A percentile compares a stretch with the other conserved stretches of the same genome.
These are phyloP conservation scores for Moxostoma hubbsi DNA, from an alignment of 2,797 vertebrate species.

Conservation along the genomic window DNA sequence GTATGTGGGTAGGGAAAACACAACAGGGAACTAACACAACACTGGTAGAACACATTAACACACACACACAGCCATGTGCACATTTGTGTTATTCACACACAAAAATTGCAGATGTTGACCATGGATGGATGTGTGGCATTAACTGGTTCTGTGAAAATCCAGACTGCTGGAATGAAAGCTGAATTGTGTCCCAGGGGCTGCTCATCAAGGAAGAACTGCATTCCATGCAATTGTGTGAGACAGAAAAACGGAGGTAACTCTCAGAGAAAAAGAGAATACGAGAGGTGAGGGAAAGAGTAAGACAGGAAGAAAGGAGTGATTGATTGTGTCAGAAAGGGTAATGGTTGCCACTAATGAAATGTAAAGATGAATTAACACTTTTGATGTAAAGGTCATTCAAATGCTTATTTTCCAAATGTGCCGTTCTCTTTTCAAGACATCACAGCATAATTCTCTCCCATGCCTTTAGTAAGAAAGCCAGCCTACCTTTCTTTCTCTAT, in stretches of 20 bases:
- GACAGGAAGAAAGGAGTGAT: conserved; percentile 26
- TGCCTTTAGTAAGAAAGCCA: background rate
- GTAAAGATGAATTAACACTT: background rate
- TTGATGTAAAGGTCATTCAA: background rate
- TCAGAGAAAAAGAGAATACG: conserved; percentile 27
- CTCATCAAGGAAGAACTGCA: conserved; percentile 41
- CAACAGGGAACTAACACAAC: conserved; percentile 61
- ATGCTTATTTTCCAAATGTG: background rate
- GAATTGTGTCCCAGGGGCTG: conserved; percentile 18
- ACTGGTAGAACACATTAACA: conserved; percentile 53
- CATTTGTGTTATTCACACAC: conserved; percentile 3
- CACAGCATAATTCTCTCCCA: background rate
- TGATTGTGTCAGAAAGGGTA: background rate
- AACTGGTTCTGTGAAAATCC: background rate
- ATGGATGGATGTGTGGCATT: background rate
- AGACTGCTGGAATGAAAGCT: conserved; percentile 14
- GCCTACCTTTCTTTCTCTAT: background rate
- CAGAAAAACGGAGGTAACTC: background rate
- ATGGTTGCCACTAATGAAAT: background rate
- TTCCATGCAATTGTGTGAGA: conserved; percentile 24
- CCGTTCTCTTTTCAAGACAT: background rate
- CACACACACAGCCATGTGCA: conserved; percentile 11
- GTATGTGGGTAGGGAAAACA: conserved; percentile 45
- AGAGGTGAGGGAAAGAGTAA: conserved; percentile 44
- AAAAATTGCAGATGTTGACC: conserved; percentile 53